These are phyloP conservation scores for Columbina picui DNA, from an alignment of 2,113 vertebrate species.

Conservation along the genomic window DNA sequence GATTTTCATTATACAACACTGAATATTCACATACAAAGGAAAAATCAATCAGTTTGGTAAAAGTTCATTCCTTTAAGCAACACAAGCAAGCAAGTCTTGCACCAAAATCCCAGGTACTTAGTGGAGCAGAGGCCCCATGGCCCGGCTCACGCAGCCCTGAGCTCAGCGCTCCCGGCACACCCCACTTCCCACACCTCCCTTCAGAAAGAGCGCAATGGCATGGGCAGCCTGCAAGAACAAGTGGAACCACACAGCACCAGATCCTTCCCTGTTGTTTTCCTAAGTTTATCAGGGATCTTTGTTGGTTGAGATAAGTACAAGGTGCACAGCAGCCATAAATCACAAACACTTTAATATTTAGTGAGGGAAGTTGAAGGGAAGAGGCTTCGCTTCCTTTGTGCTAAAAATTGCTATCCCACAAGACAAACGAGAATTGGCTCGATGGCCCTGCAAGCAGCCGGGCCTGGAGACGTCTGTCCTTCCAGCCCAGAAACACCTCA, in stretches of 20 bases:
- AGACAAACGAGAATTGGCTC: background rate
- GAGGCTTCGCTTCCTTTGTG: background rate
- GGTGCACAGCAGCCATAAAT: background rate
- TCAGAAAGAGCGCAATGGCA: accelerated
- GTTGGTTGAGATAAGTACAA: background rate
- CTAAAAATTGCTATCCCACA: background rate
- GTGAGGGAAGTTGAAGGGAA: background rate
- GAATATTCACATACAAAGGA: background rate
- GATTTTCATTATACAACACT: background rate
- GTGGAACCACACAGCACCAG: background rate
- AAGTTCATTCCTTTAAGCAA: background rate
- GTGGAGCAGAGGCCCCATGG: background rate
- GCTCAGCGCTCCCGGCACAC: background rate
- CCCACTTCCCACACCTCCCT: background rate
- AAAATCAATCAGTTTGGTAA: background rate
- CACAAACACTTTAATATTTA: background rate
- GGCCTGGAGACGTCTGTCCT: background rate
- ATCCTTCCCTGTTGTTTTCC: background rate
- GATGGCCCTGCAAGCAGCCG: background rate
- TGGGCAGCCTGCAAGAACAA: background rate
- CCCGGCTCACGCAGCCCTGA: background rate
- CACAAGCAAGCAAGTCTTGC: background rate
- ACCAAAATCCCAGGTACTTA: background rate
- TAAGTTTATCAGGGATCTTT: background rate
- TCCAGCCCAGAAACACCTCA: slow-evolving; percentile 3